These are phyloP conservation scores for Drosophila mimica DNA, from an alignment of 2,888 invertebrate genomes.

Conservation along the genomic window DNA sequence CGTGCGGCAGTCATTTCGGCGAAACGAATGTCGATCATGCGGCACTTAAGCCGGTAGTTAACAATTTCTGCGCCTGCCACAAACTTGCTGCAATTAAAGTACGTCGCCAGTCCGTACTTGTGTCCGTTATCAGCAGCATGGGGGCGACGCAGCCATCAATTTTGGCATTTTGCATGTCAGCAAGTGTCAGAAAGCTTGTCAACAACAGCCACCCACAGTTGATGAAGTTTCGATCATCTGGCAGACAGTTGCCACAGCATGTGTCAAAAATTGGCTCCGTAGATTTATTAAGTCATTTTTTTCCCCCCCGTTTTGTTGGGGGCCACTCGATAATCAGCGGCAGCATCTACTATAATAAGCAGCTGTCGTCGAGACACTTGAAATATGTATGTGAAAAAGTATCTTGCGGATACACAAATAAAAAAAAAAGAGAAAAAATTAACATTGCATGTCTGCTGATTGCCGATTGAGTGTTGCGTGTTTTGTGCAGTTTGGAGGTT, in stretches of 20 bases:
- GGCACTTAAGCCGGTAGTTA: slow-evolving; percentile 55
- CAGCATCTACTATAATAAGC: slow-evolving; percentile 74
- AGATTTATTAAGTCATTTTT: slow-evolving; percentile 64
- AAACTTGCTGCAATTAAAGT: slow-evolving; percentile 57
- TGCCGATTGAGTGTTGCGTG: slow-evolving; percentile 73
- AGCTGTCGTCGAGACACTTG: slow-evolving; percentile 75
- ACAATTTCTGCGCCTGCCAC: slow-evolving; percentile 17
- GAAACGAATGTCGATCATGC: slow-evolving; percentile 83
- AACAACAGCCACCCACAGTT: slow-evolving; percentile 42
- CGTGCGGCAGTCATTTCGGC: slow-evolving; percentile 82
- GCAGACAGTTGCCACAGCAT: slow-evolving; percentile 28
- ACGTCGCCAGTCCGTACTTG: slow-evolving; percentile 1
- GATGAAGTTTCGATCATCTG: slow-evolving; percentile 53
- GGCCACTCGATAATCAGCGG: slow-evolving; percentile 59
- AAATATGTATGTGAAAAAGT: slow-evolving; percentile 59
- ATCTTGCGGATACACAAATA: slow-evolving; percentile 62
- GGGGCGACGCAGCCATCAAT: slow-evolving; percentile 49
- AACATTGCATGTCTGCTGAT: slow-evolving; percentile 64
- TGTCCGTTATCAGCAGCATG: slow-evolving; percentile 5
- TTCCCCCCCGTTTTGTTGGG: slow-evolving; percentile 26
- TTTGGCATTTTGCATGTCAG: slow-evolving; percentile 51
- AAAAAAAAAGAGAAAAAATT: not conserved
- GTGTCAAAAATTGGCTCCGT: slow-evolving; percentile 54
- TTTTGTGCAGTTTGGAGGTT: slow-evolving; percentile 57
- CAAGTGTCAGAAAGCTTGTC: slow-evolving; percentile 71